phyloP scores from a whole-genome alignment of 2,113 vertebrate genomes.

The Motacilla alba region DNA sequence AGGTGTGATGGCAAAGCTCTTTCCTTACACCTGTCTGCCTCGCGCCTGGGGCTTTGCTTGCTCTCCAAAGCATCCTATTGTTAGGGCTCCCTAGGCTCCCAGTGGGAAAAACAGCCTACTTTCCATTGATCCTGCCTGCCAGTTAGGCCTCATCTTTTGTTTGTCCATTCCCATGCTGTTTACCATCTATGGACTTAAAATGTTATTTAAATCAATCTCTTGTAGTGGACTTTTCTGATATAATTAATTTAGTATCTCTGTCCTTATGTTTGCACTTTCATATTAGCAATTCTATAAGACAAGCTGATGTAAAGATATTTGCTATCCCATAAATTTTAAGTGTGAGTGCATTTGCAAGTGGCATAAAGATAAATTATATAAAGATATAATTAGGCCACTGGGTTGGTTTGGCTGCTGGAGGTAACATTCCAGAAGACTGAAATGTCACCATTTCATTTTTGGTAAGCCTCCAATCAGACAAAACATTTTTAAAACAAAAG shows the following conservation, averaged over 20 bases:
- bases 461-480: not conserved
- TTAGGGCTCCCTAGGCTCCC: not conserved
- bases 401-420: not conserved
- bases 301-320: not conserved
- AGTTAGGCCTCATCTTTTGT: not conserved
- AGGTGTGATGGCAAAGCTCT: not conserved
- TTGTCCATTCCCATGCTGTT: not conserved
- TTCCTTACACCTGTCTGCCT: not conserved
- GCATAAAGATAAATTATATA: not conserved
- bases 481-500: not conserved
- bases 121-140: not conserved
- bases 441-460: not conserved
- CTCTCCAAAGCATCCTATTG: not conserved
- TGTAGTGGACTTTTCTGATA: not conserved
- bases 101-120: not conserved
- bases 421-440: not conserved
- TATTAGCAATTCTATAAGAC: not conserved
- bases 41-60: not conserved
- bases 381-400: not conserved
- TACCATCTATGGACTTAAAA: not conserved
- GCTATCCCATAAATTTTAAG: not conserved
- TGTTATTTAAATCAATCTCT: not conserved
- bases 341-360: not conserved
- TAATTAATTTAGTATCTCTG: not conserved
- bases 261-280: not conserved